Evolutionary conservation across 2,888 invertebrate species (phyloP).

Genomic region (Eristalinus sepulchralis): DNA sequence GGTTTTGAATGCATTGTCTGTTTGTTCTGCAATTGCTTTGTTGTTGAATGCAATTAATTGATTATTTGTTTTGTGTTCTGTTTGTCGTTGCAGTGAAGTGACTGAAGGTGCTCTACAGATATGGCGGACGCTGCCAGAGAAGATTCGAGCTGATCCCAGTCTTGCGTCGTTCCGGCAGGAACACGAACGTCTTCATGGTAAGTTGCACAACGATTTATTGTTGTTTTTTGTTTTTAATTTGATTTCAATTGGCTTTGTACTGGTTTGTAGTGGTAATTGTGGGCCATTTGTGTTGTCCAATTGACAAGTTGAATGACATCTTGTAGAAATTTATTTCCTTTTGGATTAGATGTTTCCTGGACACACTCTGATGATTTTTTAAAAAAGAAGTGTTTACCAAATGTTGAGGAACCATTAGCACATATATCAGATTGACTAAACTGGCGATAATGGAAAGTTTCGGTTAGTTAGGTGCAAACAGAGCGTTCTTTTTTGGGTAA

Average conservation of each 20-base stretch:
- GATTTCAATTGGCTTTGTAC: neutral
- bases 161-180: slow-evolving; percentile 84
- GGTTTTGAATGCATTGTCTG: neutral
- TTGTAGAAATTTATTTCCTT: neutral
- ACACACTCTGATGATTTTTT: neutral
- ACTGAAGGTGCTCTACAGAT: slow-evolving; percentile 85
- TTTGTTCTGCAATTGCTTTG: slow-evolving; percentile 13
- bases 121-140: slow-evolving; percentile 86
- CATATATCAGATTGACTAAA: no score
- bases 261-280: neutral
- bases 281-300: neutral
- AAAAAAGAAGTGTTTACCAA: neutral
- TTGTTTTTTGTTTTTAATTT: neutral
- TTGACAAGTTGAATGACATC: neutral
- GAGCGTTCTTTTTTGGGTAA: neutral
- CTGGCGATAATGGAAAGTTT: neutral
- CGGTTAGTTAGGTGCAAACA: neutral
- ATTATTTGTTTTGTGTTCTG: slow-evolving; percentile 13
- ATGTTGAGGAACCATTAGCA: no score
- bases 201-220: slow-evolving; percentile 69
- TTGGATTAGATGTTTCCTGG: neutral
- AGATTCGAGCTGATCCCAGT: slow-evolving; percentile 86
- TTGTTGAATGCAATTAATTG: slow-evolving; percentile 27
- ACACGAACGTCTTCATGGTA: slow-evolving; percentile 80
- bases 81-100: slow-evolving; percentile 81